Conservation (phyloP, 2,113 vertebrate genomes). For the Microtus pennsylvanicus region DNA sequence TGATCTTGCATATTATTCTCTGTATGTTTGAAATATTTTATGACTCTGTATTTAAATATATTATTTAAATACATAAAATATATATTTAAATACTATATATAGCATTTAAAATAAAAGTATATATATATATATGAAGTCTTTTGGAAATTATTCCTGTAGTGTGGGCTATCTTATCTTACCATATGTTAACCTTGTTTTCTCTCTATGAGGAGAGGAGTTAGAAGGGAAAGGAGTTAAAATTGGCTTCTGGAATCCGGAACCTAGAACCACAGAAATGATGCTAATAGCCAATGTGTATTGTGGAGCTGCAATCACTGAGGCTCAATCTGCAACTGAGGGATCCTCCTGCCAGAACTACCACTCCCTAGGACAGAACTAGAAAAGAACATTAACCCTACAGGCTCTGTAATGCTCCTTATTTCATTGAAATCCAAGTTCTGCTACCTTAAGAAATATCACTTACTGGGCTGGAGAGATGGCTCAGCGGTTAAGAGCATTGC, state of each 20-base stretch:
- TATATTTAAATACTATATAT: too few relatives aligned
- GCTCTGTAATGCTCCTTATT: neutral
- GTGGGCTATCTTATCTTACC: neutral
- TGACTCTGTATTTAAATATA: neutral
- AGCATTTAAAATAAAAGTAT: too few relatives aligned
- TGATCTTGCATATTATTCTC: neutral
- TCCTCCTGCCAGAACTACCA: neutral
- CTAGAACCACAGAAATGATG: neutral
- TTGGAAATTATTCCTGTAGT: neutral
- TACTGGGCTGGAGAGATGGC: neutral
- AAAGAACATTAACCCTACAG: neutral
- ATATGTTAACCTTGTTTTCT: neutral
- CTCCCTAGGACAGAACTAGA: neutral
- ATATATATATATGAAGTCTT: neutral
- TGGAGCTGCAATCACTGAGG: neutral
- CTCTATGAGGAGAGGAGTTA: neutral
- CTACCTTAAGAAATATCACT: constrained; percentile 44
- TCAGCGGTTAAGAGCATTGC: too few relatives aligned
- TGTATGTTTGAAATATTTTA: neutral
- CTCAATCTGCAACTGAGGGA: neutral
- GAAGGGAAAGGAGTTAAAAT: neutral
- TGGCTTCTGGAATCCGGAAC: neutral
- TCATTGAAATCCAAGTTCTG: neutral
- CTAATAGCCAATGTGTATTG: too few relatives aligned
- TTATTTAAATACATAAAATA: too few relatives aligned